Conservation (phyloP, 2,888 invertebrate genomes). For the Linnaemya tessellans region DNA sequence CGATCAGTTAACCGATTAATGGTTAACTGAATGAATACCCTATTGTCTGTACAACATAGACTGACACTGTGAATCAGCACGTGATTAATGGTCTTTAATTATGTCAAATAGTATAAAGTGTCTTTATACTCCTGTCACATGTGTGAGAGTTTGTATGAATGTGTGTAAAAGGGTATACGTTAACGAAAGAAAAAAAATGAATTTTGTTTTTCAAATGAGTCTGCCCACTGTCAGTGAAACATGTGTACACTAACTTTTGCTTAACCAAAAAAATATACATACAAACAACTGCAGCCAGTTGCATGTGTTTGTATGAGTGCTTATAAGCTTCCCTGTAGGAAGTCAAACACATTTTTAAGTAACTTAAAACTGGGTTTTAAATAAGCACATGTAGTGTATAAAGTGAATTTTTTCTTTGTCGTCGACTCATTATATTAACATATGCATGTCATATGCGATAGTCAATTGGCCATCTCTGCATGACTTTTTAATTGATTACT, state of each 20-base stretch:
- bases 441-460: no score
- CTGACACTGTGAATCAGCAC: conserved; percentile 80
- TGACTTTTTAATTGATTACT: no score
- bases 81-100: conserved; percentile 84
- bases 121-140: conserved; percentile 62
- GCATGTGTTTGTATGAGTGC: not conserved
- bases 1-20: no score
- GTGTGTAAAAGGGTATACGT: conserved; percentile 19
- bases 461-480: no score
- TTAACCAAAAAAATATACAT: conserved; percentile 22
- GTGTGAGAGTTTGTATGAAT: not conserved
- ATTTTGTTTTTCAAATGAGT: conserved; percentile 57
- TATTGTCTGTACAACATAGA: conserved; percentile 49
- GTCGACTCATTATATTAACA: no score
- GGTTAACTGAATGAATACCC: no score
- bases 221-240: conserved; percentile 72
- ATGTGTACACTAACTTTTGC: conserved; percentile 63
- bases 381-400: no score
- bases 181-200: conserved; percentile 10
- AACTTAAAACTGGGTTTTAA: no score
- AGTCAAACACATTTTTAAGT: no score
- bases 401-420: no score
- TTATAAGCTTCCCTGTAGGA: no score
- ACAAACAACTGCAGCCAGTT: not conserved
- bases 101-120: conserved; percentile 80